Conservation (phyloP, 2,113 vertebrate genomes). For the Nothocercus nigrocapillus region DNA sequence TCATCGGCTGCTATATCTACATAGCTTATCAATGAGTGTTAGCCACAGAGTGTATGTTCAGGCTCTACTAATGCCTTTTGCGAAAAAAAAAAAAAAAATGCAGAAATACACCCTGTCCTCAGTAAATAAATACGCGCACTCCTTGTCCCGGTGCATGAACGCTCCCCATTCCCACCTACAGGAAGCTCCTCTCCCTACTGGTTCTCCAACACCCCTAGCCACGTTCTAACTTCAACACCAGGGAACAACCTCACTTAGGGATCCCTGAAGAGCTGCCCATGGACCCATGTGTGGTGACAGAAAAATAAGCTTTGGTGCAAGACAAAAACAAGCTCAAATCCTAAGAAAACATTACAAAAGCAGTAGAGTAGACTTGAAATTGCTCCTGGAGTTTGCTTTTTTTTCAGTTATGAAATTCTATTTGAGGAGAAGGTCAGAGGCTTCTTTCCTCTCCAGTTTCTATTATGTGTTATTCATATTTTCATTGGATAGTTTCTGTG, state of each 20-base stretch:
- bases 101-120: background rate
- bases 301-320: background rate
- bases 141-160: rapidly evolving
- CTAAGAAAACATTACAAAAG: background rate
- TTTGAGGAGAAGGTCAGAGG: background rate
- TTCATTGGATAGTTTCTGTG: background rate
- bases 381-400: background rate
- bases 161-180: background rate
- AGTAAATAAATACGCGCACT: rapidly evolving
- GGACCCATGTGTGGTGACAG: background rate
- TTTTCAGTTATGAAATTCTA: background rate
- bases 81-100: background rate
- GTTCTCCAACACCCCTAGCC: rapidly evolving
- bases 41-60: background rate
- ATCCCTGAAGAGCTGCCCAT: background rate
- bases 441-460: background rate
- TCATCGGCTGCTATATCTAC: background rate
- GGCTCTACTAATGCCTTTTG: background rate
- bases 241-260: background rate
- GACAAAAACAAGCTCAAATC: background rate
- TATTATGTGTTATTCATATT: constrained; percentile 1
- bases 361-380: background rate
- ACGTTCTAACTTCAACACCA: rapidly evolving
- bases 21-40: background rate
- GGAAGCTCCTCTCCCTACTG: background rate